Evolutionary conservation across 2,888 invertebrate genomes (phyloP), one percentile per base, ranked within the genome.

Genomic region (Zeuzera pyrina): DNA sequence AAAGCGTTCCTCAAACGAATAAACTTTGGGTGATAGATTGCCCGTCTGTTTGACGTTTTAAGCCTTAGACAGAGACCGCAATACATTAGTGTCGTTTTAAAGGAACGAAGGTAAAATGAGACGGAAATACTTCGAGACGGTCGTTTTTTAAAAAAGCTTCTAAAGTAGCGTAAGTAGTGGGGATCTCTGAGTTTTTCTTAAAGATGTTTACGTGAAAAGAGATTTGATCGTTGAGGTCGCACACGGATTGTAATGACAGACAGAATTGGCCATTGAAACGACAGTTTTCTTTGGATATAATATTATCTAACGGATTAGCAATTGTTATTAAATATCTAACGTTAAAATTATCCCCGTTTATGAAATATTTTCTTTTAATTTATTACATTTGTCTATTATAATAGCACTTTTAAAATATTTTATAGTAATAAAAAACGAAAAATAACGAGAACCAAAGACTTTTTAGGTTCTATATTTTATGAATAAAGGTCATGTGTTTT

Each of bases 151-250:
- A 77, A 77, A 32, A 83, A 73, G 72, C 69, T 65, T 47, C 43
- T 51, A 67, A 70, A 79, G 79, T 77, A 76, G 71, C 63, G 62
- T 76, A 78, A 78, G 79, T 76, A 71, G 81, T 74, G 81, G 81
- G 79, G 79, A 79, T 79, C 74, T 70, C 69, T 71, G 71, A 74
- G 76, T 78, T 83, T 79, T 81, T 79, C 81, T 79, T 79, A 63
- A 81, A 81, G 83, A 79, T 78, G 78, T 83, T 83, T 79, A 79
- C 73, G 73, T 76, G 74, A 63, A 74, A n/a, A 69, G 69, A 70
- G 71, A 79, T 78, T 78, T 76, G 74, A 79, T 77, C 79, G 73
- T 61, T 58, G 47, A 60, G n/a, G 53, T 64, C 56, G 54, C 59
- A 58, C 57, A 61, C 53, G 53, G 46, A 57, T 57, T 56, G 55